Base-by-base conservation (phyloP, 35 echinoderm and acorn worm genomes). In the Ptychodera flava region DNA sequence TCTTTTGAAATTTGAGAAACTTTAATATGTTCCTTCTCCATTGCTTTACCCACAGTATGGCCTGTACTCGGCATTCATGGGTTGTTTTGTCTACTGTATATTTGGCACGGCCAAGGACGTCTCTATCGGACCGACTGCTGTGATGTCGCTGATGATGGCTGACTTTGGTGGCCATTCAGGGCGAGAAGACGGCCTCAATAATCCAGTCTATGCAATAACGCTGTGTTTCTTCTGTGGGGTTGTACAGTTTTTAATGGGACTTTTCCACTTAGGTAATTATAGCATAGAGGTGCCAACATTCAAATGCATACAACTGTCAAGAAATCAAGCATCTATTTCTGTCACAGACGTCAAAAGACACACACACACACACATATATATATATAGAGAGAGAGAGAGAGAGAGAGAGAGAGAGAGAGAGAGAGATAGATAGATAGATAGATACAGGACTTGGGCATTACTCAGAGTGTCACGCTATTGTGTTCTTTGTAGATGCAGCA, bases 31-130 rank as follows among this genome's bases (percentile, higher is more conserved):
- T 64, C 22, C 45, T 22, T 64, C 22, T 6, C 22, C 6, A 12
- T 6, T 64, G 45, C 6, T 64, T 12, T 64, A 64, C 22, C 22
- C 22, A 22, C 83, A 97, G 95, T 93, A 97, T 91, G 95, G 95
- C 29, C 85, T 97, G 36, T 97, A 97, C 83, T 88, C 95, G 0
- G 83, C 95, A 1, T 91, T 93, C 33, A 91, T 97, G 89, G 95
- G 95, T 38, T 79, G 92, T 10, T 93, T 93, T 75, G 85, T 97
- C 77, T 97, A 97, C 82, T 84, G 87, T 31, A 36, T 97, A 35
- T 78, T 97, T 28, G 95, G 95, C 10, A 97, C 91, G 89, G 91
- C 95, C 29, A 93, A 93, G 37, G 95, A 97, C 35, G 90, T 97
- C 30, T 86, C 89, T 0, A 83, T 97, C 10, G 95, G 95, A 1